A percentile compares a stretch with the other conserved stretches of the same genome.
phyloP scores from a whole-genome alignment of 2,888 invertebrate species.

The Metellina segmentata region DNA sequence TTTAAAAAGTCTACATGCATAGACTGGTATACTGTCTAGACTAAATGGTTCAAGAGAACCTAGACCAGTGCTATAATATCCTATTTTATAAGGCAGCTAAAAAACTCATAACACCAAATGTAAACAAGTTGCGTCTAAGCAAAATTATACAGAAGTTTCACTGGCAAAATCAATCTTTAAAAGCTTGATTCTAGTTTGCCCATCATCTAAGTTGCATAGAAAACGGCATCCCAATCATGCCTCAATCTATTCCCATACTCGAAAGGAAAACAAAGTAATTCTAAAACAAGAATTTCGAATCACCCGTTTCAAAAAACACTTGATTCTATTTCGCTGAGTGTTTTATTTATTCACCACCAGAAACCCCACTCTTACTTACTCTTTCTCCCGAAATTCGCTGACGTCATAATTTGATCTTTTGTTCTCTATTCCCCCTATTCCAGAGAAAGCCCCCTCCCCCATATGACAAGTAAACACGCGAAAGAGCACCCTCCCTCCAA shows the following conservation, averaged over 20 bases:
- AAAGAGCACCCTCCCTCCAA: background rate
- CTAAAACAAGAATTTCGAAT: background rate
- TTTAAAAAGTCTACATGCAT: no score
- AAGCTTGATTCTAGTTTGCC: background rate
- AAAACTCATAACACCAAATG: no score
- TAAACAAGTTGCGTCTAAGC: no score
- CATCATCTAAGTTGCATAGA: background rate
- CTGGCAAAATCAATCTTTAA: background rate
- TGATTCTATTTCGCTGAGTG: conserved; percentile 20
- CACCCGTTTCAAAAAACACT: background rate
- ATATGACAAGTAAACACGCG: conserved; percentile 18
- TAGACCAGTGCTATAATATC: no score
- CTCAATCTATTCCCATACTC: background rate
- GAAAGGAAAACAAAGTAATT: background rate
- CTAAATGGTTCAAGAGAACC: no score
- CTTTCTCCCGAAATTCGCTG: conserved; percentile 1
- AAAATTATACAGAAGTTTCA: no score
- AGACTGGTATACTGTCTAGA: no score
- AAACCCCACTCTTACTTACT: conserved; percentile 13
- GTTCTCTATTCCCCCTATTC: background rate
- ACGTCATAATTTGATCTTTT: conserved; percentile 38
- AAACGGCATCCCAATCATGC: background rate
- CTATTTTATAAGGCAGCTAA: no score
- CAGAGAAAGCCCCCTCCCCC: background rate
- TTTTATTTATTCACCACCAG: conserved; percentile 50